phyloP scores from a whole-genome alignment of 2,888 invertebrate species.

The Mellilla xanthometata region DNA sequence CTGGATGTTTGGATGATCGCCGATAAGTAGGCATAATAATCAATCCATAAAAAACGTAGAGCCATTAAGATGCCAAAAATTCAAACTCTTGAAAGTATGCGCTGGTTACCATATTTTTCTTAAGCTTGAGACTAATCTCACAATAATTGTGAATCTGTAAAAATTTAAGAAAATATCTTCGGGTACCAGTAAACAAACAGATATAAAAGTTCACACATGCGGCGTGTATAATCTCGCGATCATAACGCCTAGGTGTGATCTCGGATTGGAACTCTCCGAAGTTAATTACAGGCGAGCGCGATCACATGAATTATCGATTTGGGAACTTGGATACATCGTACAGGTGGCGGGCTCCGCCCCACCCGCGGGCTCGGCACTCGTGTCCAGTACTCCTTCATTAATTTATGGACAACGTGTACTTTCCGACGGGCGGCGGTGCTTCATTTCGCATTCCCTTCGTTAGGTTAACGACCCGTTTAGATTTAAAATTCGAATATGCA shows the following conservation, averaged over 20 bases:
- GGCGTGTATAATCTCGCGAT: constrained; percentile 54
- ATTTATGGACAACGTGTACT: constrained; percentile 52
- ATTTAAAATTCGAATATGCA: constrained; percentile 48
- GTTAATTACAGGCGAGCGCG: constrained; percentile 71
- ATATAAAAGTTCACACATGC: constrained; percentile 35
- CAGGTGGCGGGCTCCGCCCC: constrained; percentile 73
- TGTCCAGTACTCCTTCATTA: constrained; percentile 47
- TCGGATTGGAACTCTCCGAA: constrained; percentile 54
- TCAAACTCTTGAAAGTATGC: background rate
- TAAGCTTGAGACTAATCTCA: no score
- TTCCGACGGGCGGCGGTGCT: constrained; percentile 23
- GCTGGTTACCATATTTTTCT: background rate
- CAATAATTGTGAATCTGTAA: no score
- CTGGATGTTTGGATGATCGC: constrained; percentile 17
- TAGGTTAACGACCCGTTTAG: constrained; percentile 33
- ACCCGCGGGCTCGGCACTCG: constrained; percentile 62
- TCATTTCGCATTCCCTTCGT: constrained; percentile 35
- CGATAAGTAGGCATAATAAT: constrained; percentile 15
- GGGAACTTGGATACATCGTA: constrained; percentile 58
- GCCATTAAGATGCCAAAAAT: background rate
- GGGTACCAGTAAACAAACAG: no score
- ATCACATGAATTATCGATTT: constrained; percentile 77
- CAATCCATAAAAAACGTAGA: background rate
- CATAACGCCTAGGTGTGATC: constrained; percentile 67
- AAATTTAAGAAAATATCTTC: no score